These are phyloP conservation scores for Actinia tenebrosa DNA, from an alignment of 64 coral and sea anemone genomes.

Conservation along the genomic window DNA sequence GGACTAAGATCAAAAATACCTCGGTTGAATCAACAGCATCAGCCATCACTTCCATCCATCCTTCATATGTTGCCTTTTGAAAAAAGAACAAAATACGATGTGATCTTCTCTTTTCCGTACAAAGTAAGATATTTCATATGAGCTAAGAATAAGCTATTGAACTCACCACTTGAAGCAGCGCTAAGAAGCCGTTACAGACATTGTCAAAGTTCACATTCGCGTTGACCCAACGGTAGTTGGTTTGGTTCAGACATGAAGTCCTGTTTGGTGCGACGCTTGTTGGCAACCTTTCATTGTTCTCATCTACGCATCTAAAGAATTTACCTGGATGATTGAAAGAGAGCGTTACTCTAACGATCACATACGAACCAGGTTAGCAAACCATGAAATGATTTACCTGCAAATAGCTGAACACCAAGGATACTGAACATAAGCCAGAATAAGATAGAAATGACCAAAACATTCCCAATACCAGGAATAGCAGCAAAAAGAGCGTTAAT, in stretches of 20 bases:
- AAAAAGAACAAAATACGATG: background rate
- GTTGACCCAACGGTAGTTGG: slow-evolving; percentile 51
- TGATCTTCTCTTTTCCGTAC: too few relatives aligned
- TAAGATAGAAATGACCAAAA: slow-evolving; percentile 64
- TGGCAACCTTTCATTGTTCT: slow-evolving; percentile 32
- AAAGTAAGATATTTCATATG: too few relatives aligned
- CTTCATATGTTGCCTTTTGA: slow-evolving; percentile 74
- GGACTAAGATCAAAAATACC: slow-evolving; percentile 15
- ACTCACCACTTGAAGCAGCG: slow-evolving; percentile 73
- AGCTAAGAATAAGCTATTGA: background rate
- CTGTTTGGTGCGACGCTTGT: slow-evolving; percentile 48
- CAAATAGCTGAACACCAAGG: slow-evolving; percentile 77
- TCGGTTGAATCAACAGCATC: slow-evolving; percentile 78
- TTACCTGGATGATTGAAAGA: slow-evolving; percentile 24
- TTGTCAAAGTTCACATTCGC: slow-evolving; percentile 77
- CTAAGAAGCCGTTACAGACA: slow-evolving; percentile 70
- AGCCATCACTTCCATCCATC: slow-evolving; percentile 85
- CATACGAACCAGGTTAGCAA: background rate
- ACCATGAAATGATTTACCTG: slow-evolving; percentile 30
- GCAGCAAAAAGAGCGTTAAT: slow-evolving; percentile 79
- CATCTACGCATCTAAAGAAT: slow-evolving; percentile 59
- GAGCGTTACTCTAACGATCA: background rate
- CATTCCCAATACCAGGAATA: slow-evolving; percentile 79
- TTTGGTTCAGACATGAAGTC: slow-evolving; percentile 34
- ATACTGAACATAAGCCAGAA: slow-evolving; percentile 94